Evolutionary conservation across 2,888 invertebrate genomes (phyloP).

Genomic region (Amiota minor): DNA sequence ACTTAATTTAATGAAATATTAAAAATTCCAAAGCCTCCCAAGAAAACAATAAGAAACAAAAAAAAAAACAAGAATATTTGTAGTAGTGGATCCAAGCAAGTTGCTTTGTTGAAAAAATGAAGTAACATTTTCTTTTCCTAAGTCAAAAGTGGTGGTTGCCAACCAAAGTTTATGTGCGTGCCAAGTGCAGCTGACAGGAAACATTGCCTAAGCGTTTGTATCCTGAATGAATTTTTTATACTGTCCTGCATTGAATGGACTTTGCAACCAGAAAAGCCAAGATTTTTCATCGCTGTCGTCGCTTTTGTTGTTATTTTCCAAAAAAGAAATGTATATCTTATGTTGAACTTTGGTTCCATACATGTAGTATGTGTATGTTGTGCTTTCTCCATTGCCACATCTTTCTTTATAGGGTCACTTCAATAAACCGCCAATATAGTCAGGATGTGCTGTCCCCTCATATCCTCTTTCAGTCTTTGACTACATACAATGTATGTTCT

Average conservation of each 20-base stretch:
- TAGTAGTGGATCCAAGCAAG: conserved; percentile 27
- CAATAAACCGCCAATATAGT: conserved; percentile 34
- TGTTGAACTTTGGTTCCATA: conserved; percentile 23
- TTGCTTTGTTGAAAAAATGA: background rate
- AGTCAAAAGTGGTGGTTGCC: background rate
- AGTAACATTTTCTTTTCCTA: no score
- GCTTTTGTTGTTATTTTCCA: no score
- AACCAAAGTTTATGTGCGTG: conserved; percentile 31
- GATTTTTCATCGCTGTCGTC: no score
- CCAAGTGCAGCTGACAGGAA: conserved; percentile 43
- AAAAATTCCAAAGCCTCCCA: conserved; percentile 63
- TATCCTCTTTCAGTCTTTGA: no score
- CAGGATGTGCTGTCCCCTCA: background rate
- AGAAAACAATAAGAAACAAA: conserved; percentile 20
- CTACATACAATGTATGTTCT: conserved; percentile 25
- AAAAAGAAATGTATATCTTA: background rate
- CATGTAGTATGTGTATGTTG: conserved; percentile 6
- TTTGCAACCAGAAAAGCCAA: background rate
- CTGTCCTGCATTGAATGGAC: no score
- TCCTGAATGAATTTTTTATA: conserved; percentile 23
- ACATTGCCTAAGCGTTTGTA: conserved; percentile 24
- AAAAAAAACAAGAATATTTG: conserved; percentile 7
- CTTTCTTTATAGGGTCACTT: conserved; percentile 11
- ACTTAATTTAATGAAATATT: conserved; percentile 74
- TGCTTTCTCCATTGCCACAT: background rate